Evolutionary conservation across 2,797 vertebrate species (phyloP).

Genomic region (Anguilla megastoma): DNA sequence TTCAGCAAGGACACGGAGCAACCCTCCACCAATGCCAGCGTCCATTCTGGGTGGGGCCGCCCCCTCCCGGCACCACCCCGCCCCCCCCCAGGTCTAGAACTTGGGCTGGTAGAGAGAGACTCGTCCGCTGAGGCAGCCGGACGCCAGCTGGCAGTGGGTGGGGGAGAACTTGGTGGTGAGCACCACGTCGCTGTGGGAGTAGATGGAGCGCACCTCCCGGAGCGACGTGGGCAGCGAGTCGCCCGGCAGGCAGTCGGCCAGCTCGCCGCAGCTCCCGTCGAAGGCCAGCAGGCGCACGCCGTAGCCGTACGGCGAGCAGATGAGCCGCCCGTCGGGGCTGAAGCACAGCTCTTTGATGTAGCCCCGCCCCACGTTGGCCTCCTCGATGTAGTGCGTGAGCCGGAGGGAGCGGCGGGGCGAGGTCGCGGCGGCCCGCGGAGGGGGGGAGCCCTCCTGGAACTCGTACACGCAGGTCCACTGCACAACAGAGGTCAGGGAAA

Average conservation of each 20-base stretch:
- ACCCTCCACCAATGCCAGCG: background rate
- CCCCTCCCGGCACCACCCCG: background rate
- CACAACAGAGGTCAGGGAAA: conserved; percentile 23
- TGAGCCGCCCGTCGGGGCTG: conserved; percentile 96
- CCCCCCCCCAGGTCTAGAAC: conserved; percentile 76
- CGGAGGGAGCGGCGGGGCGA: conserved; percentile 80
- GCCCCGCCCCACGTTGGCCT: conserved; percentile 94
- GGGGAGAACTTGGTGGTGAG: conserved; percentile 99
- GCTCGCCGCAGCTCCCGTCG: conserved; percentile 87
- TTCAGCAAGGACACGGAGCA: background rate
- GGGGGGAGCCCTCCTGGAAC: conserved; percentile 76
- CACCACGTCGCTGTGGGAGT: conserved; percentile 96
- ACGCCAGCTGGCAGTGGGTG: conserved; percentile 98
- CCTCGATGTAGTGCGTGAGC: conserved; percentile 96
- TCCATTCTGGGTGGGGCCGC: background rate
- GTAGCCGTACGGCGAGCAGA: conserved; percentile 95
- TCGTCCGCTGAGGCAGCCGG: conserved; percentile 96
- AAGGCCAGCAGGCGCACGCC: conserved; percentile 95
- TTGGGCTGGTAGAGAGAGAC: conserved; percentile 98
- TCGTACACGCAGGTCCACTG: conserved; percentile 85
- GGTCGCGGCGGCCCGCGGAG: conserved; percentile 57
- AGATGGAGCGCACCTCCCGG: conserved; percentile 91
- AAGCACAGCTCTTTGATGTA: conserved; percentile 99
- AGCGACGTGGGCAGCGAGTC: conserved; percentile 81
- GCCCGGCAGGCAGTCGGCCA: conserved; percentile 89